Base-by-base conservation (phyloP, 2,888 invertebrate species). In the Leptogaster cylindrica region DNA sequence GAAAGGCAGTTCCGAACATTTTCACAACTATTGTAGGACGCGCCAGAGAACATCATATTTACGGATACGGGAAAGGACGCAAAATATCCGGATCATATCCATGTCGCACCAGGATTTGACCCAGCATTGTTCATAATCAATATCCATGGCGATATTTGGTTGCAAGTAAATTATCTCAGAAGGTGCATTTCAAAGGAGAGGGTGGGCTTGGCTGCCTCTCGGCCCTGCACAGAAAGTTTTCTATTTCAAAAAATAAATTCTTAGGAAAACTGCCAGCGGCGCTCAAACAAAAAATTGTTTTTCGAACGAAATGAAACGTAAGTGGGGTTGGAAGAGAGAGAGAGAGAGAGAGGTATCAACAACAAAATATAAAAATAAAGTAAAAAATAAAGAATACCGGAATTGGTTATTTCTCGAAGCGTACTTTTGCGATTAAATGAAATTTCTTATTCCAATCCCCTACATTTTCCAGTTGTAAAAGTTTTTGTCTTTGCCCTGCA, bases 261-360 rank as follows among this genome's bases (percentile, higher is more conserved):
- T 27, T 16, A 16, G 20, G 27, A 27, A 61, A n/a, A 48, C 27
- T 23, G 44, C 44, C 61, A 27, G 39, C 14, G 23, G 61, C 61
- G 10, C 41, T 61, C 44, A 41, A 44, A 23, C 61, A 61, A 61
- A 61, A 61, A 61, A 44, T 41, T 44, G 61, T 44, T 61, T n/a
- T 61, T 27, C 44, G 28, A 61, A 27, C 44, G 14, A 61, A 61
- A 27, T 61, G 14, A 61, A 61, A 44, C 61, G 44, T 28, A 61
- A 61, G 27, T 20, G 14, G 28, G 44, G n/a, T n/a, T n/a, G n/a
- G n/a, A n/a, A n/a, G n/a, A n/a, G n/a, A n/a, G n/a, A n/a, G n/a
- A n/a, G n/a, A n/a, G n/a, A n/a, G n/a, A n/a, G n/a, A n/a, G n/a
- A n/a, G n/a, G n/a, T n/a, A n/a, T n/a, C n/a, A n/a, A n/a, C n/a